Conservation (phyloP, 2,113 vertebrate genomes). For the human (Homo sapiens) region GRCh38 chr11:77903501-77904000, state of each 20-base stretch:
- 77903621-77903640: conserved; percentile 77
- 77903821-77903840: neutral
- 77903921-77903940: neutral
- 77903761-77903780: neutral
- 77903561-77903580: conserved; percentile 94
- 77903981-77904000: neutral
- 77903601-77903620: conserved; percentile 97
- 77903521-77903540: conserved; percentile 80
- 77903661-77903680: neutral
- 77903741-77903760: neutral
- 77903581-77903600: conserved; percentile 95
- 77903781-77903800: neutral
- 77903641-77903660: neutral
- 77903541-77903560: conserved; percentile 93
- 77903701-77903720: conserved; percentile 9
- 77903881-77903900: neutral
- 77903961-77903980: neutral
- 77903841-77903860: neutral
- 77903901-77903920: neutral
- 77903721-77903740: neutral
- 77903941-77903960: neutral
- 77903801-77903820: neutral
- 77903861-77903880: neutral
- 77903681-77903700: neutral
- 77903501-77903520: neutral